A percentile compares a stretch with the other conserved stretches of the same genome.
phyloP scores from a whole-genome alignment of 2,113 vertebrate genomes.

The Phalacrocorax carbo region DNA sequence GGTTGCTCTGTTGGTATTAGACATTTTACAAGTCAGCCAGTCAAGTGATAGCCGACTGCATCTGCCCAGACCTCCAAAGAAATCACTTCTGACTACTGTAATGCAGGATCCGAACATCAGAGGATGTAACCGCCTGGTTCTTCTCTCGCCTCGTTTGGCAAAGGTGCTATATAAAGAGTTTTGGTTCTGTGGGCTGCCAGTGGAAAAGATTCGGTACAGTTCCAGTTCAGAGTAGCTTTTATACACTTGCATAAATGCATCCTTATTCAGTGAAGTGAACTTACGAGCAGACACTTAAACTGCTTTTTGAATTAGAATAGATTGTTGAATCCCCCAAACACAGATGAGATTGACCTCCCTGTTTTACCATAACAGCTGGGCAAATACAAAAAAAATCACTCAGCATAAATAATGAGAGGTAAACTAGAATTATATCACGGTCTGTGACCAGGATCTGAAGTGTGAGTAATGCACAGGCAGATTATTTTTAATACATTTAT shows the following conservation, averaged over 20 bases:
- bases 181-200: background rate
- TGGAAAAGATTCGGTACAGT: background rate
- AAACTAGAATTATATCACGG: slow-evolving; percentile 52
- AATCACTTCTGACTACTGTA: background rate
- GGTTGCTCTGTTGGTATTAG: fast-evolving
- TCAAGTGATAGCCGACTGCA: background rate
- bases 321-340: background rate
- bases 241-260: background rate
- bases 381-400: slow-evolving; percentile 47
- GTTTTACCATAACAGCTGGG: slow-evolving; percentile 25
- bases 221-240: background rate
- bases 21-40: background rate
- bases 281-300: background rate
- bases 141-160: background rate
- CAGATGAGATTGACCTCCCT: slow-evolving; percentile 51
- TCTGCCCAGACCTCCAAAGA: background rate
- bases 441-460: slow-evolving; percentile 32
- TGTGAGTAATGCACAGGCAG: slow-evolving; percentile 52
- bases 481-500: slow-evolving; percentile 59
- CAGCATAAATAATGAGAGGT: slow-evolving; percentile 65
- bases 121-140: background rate
- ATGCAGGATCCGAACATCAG: background rate
- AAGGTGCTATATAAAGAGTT: background rate
- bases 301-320: slow-evolving; percentile 5
- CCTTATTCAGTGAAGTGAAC: background rate